Conservation (phyloP, 2,797 vertebrate species). For the Gallirallus australis region DNA sequence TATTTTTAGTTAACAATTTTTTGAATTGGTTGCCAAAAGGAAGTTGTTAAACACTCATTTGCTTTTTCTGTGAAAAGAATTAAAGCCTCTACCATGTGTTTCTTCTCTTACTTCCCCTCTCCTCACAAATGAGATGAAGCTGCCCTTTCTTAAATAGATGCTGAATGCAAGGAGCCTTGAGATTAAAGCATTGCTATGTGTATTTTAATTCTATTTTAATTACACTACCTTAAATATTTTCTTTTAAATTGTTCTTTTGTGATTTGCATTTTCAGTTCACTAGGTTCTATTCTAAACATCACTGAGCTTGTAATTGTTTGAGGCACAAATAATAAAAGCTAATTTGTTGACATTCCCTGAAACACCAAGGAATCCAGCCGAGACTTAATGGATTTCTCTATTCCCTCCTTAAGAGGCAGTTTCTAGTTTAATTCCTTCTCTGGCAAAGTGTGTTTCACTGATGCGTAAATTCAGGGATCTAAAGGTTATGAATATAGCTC, state of each 20-base stretch:
- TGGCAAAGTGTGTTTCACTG: constrained; percentile 12
- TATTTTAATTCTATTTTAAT: constrained; percentile 32
- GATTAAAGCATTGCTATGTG: neutral
- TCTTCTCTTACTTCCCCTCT: neutral
- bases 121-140: neutral
- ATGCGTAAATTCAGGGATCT: neutral
- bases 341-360: constrained; percentile 36
- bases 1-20: neutral
- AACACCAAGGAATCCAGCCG: constrained; percentile 27
- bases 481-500: constrained; percentile 28
- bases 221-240: constrained; percentile 16
- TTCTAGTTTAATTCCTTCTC: constrained; percentile 38
- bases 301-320: constrained; percentile 17
- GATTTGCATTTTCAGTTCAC: constrained; percentile 7
- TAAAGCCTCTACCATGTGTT: neutral
- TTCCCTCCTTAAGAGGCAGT: constrained; percentile 28
- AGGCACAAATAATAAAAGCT: constrained; percentile 52
- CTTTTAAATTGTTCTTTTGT: neutral
- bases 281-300: constrained; percentile 25
- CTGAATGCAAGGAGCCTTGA: neutral
- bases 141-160: neutral
- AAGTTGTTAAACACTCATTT: neutral
- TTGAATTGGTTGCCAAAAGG: neutral
- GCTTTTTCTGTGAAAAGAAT: neutral
- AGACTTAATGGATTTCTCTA: constrained; percentile 33